Evolutionary conservation across 2,797 vertebrate species (phyloP).

Genomic region (Brachyalestes nurse): DNA sequence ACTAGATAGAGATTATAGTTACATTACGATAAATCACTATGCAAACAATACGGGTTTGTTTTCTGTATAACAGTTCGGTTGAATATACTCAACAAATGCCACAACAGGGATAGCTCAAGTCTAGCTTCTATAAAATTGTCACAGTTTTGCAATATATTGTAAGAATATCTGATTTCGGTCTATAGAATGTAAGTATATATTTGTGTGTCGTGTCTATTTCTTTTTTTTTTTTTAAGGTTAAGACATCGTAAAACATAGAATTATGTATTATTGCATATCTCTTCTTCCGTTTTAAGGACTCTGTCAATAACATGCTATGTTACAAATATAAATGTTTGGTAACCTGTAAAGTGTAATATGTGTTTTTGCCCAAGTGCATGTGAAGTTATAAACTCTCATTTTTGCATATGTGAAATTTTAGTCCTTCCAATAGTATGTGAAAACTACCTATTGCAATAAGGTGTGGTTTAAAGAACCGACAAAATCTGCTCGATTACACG

Average conservation of each 20-base stretch:
- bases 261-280: conserved; percentile 62
- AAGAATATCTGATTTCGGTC: conserved; percentile 73
- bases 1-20: conserved; percentile 76
- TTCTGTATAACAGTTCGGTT: conserved; percentile 60
- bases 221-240: conserved; percentile 62
- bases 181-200: conserved; percentile 71
- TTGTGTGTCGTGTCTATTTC: conserved; percentile 57
- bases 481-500: conserved; percentile 26
- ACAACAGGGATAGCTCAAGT: conserved; percentile 63
- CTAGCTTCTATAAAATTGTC: conserved; percentile 63
- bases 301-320: conserved; percentile 59
- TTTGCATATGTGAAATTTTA: conserved; percentile 61
- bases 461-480: conserved; percentile 30
- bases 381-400: conserved; percentile 54
- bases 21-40: conserved; percentile 66
- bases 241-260: conserved; percentile 60
- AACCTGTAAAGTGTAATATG: conserved; percentile 58
- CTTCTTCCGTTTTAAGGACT: conserved; percentile 52
- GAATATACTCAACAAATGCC: conserved; percentile 53
- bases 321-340: conserved; percentile 61
- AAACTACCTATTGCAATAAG: conserved; percentile 58
- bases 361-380: conserved; percentile 53
- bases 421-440: conserved; percentile 47
- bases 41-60: conserved; percentile 59
- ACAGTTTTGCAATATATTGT: conserved; percentile 71